These are phyloP conservation scores for Erpetoichthys calabaricus DNA, from an alignment of 2,797 vertebrate genomes.

Conservation along the genomic window DNA sequence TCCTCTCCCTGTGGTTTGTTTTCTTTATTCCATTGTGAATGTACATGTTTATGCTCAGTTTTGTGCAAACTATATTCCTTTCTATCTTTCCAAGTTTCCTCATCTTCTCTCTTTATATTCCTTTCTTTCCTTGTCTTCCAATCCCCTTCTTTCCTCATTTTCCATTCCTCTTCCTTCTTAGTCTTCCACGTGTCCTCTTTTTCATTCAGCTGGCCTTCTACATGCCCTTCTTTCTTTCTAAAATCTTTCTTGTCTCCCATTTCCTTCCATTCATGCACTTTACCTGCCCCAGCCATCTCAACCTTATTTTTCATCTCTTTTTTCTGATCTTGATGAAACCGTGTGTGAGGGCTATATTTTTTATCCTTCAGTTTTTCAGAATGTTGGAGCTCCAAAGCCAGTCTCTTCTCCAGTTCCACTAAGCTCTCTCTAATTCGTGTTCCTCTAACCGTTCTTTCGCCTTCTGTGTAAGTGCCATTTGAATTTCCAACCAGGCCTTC, in stretches of 20 bases:
- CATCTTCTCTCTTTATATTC: background rate
- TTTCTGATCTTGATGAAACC: background rate
- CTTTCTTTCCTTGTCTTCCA: slow-evolving; percentile 16
- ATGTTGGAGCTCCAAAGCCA: slow-evolving; percentile 31
- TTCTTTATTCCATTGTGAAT: background rate
- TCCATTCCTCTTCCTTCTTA: slow-evolving; percentile 4
- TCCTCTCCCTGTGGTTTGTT: background rate
- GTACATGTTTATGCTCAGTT: too few species aligned
- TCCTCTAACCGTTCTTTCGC: slow-evolving; percentile 15
- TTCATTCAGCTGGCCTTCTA: background rate
- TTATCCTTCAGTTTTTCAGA: background rate
- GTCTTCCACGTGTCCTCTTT: slow-evolving; percentile 9
- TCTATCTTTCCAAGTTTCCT: slow-evolving; percentile 12
- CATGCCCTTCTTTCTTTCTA: slow-evolving; percentile 17
- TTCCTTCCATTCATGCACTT: slow-evolving; percentile 18
- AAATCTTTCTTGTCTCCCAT: slow-evolving; percentile 9
- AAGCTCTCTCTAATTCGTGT: slow-evolving; percentile 14
- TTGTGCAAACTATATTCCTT: too few species aligned
- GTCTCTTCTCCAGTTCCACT: slow-evolving; percentile 20
- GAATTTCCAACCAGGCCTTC: slow-evolving; percentile 6
- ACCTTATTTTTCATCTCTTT: slow-evolving; percentile 15
- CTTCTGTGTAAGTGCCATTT: background rate
- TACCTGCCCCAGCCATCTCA: background rate
- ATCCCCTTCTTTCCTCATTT: slow-evolving; percentile 17
- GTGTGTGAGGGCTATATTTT: background rate